phyloP scores from a whole-genome alignment of 2,888 invertebrate species.

The Hypolimnas misippus region DNA sequence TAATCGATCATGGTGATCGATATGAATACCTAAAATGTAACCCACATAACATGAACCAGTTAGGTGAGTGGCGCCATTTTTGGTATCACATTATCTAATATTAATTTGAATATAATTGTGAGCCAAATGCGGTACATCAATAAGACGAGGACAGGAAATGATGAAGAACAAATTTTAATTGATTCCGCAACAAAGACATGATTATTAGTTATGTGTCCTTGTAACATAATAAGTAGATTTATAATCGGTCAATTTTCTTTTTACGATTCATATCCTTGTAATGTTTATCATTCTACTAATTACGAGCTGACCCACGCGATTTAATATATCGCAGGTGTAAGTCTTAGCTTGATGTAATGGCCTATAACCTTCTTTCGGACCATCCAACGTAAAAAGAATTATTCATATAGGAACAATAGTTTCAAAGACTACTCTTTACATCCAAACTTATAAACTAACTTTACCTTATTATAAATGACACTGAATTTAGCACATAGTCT shows the following conservation, averaged over 20 bases:
- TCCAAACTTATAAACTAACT: too few species aligned
- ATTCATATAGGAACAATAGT: too few species aligned
- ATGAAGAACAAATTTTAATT: neutral
- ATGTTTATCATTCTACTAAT: too few species aligned
- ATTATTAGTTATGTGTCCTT: neutral
- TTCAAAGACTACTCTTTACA: too few species aligned
- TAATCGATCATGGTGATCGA: conserved; percentile 38
- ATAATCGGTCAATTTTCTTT: neutral
- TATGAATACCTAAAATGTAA: conserved; percentile 30
- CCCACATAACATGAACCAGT: conserved; percentile 42
- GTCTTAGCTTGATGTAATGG: too few species aligned
- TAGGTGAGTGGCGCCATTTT: conserved; percentile 35
- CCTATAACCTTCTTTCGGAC: too few species aligned
- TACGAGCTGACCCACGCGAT: too few species aligned
- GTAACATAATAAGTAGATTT: neutral
- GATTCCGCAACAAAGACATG: neutral
- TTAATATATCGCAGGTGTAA: too few species aligned
- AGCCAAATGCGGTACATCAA: neutral
- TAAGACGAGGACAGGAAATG: conserved; percentile 5
- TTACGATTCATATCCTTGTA: neutral
- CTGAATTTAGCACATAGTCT: too few species aligned
- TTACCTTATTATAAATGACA: too few species aligned
- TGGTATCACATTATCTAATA: conserved; percentile 21
- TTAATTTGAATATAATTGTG: conserved; percentile 18
- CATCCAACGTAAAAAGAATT: too few species aligned